Conservation (phyloP, 1,140 invertebrate species). For the Ridgeia piscesae region DNA sequence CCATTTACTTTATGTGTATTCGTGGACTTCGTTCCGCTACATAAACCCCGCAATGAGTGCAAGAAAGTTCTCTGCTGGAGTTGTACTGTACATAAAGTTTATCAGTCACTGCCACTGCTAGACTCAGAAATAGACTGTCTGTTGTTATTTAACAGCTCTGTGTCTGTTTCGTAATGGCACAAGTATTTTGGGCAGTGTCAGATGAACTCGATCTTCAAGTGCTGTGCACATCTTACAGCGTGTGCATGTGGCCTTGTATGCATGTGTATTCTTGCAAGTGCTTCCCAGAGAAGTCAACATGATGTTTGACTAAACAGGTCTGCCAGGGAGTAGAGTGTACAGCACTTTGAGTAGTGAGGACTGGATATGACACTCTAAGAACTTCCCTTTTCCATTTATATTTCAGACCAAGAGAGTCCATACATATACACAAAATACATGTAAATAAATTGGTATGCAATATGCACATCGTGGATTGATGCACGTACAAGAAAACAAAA, state of each 20-base stretch:
- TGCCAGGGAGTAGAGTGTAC: too few relatives aligned
- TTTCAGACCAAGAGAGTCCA: too few relatives aligned
- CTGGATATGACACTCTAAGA: too few relatives aligned
- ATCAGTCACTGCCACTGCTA: neutral
- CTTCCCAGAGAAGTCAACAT: too few relatives aligned
- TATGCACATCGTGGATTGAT: too few relatives aligned
- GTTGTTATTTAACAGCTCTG: neutral
- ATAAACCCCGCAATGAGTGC: neutral
- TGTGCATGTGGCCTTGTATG: neutral
- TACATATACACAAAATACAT: too few relatives aligned
- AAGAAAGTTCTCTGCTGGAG: neutral
- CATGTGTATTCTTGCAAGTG: too few relatives aligned
- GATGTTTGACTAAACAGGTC: too few relatives aligned
- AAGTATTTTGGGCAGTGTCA: neutral
- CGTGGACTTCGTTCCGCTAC: neutral
- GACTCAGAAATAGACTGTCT: constrained; percentile 3
- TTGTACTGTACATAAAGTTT: neutral
- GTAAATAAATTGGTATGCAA: too few relatives aligned
- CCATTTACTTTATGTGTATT: neutral
- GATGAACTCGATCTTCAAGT: neutral
- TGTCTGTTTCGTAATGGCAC: neutral
- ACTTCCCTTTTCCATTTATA: too few relatives aligned
- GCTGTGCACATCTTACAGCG: neutral
- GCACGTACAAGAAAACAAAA: too few relatives aligned
- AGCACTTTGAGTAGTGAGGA: too few relatives aligned